Base-by-base conservation (phyloP, 2,113 vertebrate genomes). In the Columbina picui region DNA sequence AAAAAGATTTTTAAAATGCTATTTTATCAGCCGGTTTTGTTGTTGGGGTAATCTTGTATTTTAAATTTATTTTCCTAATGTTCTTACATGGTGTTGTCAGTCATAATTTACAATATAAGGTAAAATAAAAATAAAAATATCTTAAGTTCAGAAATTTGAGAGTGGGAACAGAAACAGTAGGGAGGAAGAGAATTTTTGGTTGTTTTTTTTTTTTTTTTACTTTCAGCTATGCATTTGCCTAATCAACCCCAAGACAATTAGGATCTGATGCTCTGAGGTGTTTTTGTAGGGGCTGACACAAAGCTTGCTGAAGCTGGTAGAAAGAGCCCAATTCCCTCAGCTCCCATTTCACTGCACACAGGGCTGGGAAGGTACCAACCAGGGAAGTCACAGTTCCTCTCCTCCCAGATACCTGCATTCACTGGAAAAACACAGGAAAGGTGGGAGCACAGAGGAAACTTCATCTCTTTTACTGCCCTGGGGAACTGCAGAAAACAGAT, bases 261-360 rank as follows among this genome's bases (percentile, higher is more conserved):
- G 7, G 8, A 55, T 87, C 47, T 75, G 45, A 29, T 67, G 21
- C 8, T 90, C 26, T 43, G 34, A 27, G 14, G 22, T 77, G 26
- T n/a, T 92, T 88, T 80, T 65, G 9, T 26, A 91, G 22, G 19
- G 17, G 45, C 36, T 0, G 0, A 25, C 22, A 45, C 59, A 89
- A 81, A 67, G 52, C 17, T 39, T 77, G 25, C 36, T 50, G 73
- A 78, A 87, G 41, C 77, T 69, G 34, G 6, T 23, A 64, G 36
- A 64, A 79, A 64, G 26, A 39, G 20, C 4, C 22, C n/a, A 70
- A 30, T 81, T 91, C 60, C 55, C 59, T 68, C 41, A 69, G 65
- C 32, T 85, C 32, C 7, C 1, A 1, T 7, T 1, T 11, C 2
- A 1, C 21, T 64, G 13, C 1, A 0, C 27, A 16, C 1, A 0